Base-by-base conservation (phyloP, 2,113 vertebrate genomes). In the Scophthalmus maximus region DNA sequence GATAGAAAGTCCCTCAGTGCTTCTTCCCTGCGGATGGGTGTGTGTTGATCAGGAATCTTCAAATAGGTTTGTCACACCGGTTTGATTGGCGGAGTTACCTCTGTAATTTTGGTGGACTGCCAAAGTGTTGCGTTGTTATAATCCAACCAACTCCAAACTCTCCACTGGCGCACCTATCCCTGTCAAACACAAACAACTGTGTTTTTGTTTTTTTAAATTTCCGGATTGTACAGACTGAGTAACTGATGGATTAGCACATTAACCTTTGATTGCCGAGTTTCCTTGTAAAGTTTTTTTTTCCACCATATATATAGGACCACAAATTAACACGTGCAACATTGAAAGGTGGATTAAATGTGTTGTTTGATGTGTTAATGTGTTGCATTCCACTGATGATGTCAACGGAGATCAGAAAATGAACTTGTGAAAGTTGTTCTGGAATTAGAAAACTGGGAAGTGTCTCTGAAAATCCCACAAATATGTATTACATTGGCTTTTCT, bases 11-110 rank as follows among this genome's bases (percentile, higher is more conserved):
- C 9, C 42, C 2, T n/a, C 17, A n/a, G 42, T 50, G 17, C 2
- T 3, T 23, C 20, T n/a, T n/a, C n/a, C n/a, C 14, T 51, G n/a
- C 18, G 12, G 49, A 50, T 5, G 26, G 10, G 3, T 30, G 3
- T 46, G 22, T 52, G n/a, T 22, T n/a, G n/a, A n/a, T 57, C 1
- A 4, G 22, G 6, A 55, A 29, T 30, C 17, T 55, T 49, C 0
- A 34, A 8, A 63, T 40, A 50, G 51, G 68, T 42, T 22, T n/a
- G 60, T 76, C 26, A 22, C 34, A 56, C 59, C 47, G 4, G 12
- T 44, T 1, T 34, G 23, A n/a, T 25, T 0, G 14, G n/a, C 49
- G 60, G 63, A 83, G 0, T 23, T 58, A 46, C 7, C 9, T 4
- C 18, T 46, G 44, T 20, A 18, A 46, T 46, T n/a, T 4, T 9